These are phyloP conservation scores for Amblyopsis hoosieri DNA, from an alignment of 2,797 vertebrate species.

Conservation along the genomic window DNA sequence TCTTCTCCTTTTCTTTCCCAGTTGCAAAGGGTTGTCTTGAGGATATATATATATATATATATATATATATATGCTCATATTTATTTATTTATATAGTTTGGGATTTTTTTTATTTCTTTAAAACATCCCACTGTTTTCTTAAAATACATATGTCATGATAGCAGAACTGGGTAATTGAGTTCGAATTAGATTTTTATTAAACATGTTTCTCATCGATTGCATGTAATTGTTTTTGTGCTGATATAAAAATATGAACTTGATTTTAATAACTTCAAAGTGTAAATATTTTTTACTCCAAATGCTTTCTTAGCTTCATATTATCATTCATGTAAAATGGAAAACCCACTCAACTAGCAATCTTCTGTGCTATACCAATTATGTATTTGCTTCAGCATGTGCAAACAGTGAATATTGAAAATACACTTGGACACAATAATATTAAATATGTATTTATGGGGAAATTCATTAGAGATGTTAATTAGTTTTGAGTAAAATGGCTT, in stretches of 20 bases:
- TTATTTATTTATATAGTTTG: too few species aligned
- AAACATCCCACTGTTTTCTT: slow-evolving; percentile 61
- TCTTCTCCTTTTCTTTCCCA: slow-evolving; percentile 65
- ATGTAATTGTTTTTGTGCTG: slow-evolving; percentile 82
- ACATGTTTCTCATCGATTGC: slow-evolving; percentile 77
- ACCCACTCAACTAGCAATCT: too few species aligned
- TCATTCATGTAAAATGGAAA: too few species aligned
- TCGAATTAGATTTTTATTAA: slow-evolving; percentile 64
- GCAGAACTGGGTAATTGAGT: slow-evolving; percentile 64
- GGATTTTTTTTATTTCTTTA: slow-evolving; percentile 41
- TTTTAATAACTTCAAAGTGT: slow-evolving; percentile 85
- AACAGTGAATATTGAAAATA: background rate
- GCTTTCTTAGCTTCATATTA: slow-evolving; percentile 51
- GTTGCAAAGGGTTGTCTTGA: slow-evolving; percentile 74
- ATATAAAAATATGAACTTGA: slow-evolving; percentile 68
- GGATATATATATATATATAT: slow-evolving; percentile 76
- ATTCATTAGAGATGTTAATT: too few species aligned
- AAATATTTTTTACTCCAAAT: slow-evolving; percentile 89
- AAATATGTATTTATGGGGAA: background rate
- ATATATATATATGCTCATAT: slow-evolving; percentile 58
- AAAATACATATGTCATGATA: slow-evolving; percentile 61
- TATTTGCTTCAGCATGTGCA: background rate
- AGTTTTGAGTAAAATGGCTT: too few species aligned
- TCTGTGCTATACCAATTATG: too few species aligned
- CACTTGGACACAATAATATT: background rate